Conservation (phyloP, 2,797 vertebrate genomes). For the Graptemys geographica region DNA sequence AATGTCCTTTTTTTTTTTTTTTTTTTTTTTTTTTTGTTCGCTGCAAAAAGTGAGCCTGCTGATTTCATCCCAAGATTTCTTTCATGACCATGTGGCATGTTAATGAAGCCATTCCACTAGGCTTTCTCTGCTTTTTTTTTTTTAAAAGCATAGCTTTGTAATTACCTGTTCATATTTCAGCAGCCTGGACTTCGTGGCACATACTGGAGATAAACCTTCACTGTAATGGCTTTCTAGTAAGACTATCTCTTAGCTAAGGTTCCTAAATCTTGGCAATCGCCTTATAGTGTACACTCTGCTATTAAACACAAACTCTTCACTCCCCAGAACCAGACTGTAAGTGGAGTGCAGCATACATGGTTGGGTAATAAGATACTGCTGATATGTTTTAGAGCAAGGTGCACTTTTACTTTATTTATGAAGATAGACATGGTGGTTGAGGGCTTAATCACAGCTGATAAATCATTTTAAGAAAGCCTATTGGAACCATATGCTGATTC, state of each 20-base stretch:
- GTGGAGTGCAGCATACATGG: conserved; percentile 59
- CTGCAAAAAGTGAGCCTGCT: conserved; percentile 27
- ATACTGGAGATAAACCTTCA: conserved; percentile 69
- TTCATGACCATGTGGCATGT: conserved; percentile 21
- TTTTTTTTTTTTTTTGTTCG: conserved; percentile 37
- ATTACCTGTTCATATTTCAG: conserved; percentile 73
- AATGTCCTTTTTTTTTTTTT: conserved; percentile 59
- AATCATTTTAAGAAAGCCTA: conserved; percentile 85
- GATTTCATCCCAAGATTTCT: conserved; percentile 49
- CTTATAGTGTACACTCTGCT: conserved; percentile 55
- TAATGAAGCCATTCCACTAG: conserved; percentile 53
- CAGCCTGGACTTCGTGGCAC: conserved; percentile 26
- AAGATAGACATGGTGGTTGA: conserved; percentile 83
- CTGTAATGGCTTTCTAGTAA: conserved; percentile 76
- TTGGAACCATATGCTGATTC: conserved; percentile 87
- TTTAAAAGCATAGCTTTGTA: conserved; percentile 63
- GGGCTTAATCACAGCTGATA: conserved; percentile 87
- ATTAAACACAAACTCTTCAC: conserved; percentile 71
- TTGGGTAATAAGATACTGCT: conserved; percentile 82
- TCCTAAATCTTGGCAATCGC: conserved; percentile 77
- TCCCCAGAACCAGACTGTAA: conserved; percentile 72
- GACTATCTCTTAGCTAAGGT: conserved; percentile 77
- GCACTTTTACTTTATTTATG: conserved; percentile 87
- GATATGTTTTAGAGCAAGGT: conserved; percentile 83
- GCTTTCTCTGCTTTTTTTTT: neutral